These are phyloP conservation scores for Agriopis marginaria DNA, from an alignment of 2,888 invertebrate genomes.

Conservation along the genomic window DNA sequence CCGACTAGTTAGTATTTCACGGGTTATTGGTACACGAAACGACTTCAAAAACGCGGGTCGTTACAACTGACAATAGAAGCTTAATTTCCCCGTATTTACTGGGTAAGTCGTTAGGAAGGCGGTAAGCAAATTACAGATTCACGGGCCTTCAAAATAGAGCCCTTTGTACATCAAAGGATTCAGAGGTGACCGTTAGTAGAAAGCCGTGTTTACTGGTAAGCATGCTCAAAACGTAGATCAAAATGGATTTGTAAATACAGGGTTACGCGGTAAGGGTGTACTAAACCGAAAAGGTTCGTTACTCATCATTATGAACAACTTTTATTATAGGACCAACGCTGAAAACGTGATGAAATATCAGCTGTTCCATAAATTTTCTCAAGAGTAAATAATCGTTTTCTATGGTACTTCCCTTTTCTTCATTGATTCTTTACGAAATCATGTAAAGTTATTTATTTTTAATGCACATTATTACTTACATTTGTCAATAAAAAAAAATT, in stretches of 20 bases:
- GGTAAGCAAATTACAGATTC: conserved; percentile 39
- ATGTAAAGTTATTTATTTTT: no score
- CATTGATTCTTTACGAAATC: no score
- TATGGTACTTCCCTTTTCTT: no score
- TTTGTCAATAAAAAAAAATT: no score
- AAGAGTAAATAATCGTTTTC: no score
- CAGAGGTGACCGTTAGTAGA: conserved; percentile 4
- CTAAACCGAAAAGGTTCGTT: no score
- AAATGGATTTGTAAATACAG: not conserved
- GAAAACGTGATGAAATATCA: no score
- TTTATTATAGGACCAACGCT: no score
- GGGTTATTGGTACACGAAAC: conserved; percentile 18
- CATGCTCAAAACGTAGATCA: not conserved
- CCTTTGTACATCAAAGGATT: conserved; percentile 24
- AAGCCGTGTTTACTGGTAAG: conserved; percentile 1
- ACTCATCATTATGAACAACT: no score
- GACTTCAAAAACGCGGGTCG: conserved; percentile 27
- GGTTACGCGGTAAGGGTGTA: no score
- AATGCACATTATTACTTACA: no score
- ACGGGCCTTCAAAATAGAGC: not conserved
- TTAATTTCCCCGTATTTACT: conserved; percentile 26
- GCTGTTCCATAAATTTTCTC: no score
- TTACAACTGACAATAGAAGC: conserved; percentile 27
- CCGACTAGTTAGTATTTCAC: not conserved
- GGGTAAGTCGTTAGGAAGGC: conserved; percentile 37